Evolutionary conservation across 2,888 invertebrate genomes (phyloP).

Genomic region (Papilio elwesi): DNA sequence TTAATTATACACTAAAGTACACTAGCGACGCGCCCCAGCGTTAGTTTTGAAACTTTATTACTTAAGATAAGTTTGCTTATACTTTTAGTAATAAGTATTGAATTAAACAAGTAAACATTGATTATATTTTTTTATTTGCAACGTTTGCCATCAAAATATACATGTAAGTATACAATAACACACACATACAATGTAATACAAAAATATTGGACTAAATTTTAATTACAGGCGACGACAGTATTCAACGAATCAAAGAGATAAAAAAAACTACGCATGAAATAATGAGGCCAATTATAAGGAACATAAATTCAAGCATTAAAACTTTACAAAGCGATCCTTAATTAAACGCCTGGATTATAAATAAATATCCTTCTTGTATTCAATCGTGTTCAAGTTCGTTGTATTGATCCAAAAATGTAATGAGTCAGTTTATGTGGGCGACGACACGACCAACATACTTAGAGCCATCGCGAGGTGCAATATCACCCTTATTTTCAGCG

Average conservation of each 20-base stretch:
- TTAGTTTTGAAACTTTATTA: too few relatives aligned
- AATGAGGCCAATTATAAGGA: neutral
- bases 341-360: too few relatives aligned
- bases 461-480: neutral
- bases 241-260: neutral
- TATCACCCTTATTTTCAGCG: neutral
- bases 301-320: neutral
- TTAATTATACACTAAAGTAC: neutral
- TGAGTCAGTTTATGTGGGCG: neutral
- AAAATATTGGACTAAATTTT: too few relatives aligned
- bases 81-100: too few relatives aligned
- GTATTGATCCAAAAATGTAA: conserved; percentile 3
- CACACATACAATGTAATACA: too few relatives aligned
- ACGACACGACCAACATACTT: neutral
- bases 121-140: too few relatives aligned
- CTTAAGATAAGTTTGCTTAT: too few relatives aligned
- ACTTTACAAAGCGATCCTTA: neutral
- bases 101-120: too few relatives aligned
- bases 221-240: too few relatives aligned
- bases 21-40: too few relatives aligned
- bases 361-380: neutral
- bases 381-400: neutral
- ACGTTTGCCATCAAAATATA: too few relatives aligned
- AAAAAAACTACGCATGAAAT: conserved; percentile 2
- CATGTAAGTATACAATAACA: too few relatives aligned